Base-by-base conservation (phyloP, 2,113 vertebrate genomes). In the Semicossyphus pulcher region DNA sequence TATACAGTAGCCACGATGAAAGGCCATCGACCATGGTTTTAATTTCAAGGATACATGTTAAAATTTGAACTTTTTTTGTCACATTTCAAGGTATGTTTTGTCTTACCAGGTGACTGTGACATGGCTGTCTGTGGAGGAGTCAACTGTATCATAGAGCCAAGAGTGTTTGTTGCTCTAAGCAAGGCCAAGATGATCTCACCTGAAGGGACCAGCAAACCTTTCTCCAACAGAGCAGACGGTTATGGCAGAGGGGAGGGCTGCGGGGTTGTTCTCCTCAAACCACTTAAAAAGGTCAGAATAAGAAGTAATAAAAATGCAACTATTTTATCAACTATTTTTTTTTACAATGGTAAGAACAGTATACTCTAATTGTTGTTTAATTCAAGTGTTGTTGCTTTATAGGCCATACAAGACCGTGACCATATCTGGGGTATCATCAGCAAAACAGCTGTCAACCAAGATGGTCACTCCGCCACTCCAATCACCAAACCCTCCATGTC, bases 171-270 rank as follows among this genome's bases (percentile, higher is more conserved):
- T 0, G 89, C 93, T 34, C 95, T 97, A 36, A 95, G 92, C 86
- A 96, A 95, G 79, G 94, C 95, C 76, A 96, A 95, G 89, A 95
- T 95, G 94, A 94, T 96, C 64, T 95, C 96, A 58, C 91, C 95
- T 0, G 95, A 95, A 0, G 95, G 95, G 25, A 93, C 90, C n/a
- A 96, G 94, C 90, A 96, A 94, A 74, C 93, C 96, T 4, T 97
- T 96, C 83, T 95, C 94, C 65, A 94, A 45, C 47, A 89, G 52
- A 49, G 95, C 95, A 65, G 89, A 96, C 41, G 96, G 95, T n/a
- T 97, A 96, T 4, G 96, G 95, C 42, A 93, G 96, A 91, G 96
- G 96, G 47, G 96, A 97, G 87, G 96, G 96, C 37, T 97, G 95
- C 0, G 95, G 96, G 0, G 87, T 96, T 36, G 78, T 96, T 84